phyloP scores from a whole-genome alignment of 2,888 invertebrate genomes.

The Blera fallax region DNA sequence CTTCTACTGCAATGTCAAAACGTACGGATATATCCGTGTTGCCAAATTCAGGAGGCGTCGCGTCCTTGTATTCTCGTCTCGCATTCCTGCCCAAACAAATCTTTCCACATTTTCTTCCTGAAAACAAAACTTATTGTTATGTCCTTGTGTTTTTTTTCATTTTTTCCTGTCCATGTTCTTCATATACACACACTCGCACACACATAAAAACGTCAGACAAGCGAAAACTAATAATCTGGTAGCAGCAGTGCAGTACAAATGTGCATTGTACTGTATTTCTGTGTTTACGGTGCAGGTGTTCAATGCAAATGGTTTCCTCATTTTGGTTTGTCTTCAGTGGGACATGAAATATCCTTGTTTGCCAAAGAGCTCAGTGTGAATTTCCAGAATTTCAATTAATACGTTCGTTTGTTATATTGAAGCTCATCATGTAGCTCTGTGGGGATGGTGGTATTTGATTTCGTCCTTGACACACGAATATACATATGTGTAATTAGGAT shows the following conservation, averaged over 20 bases:
- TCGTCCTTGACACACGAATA: neutral
- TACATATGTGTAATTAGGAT: conserved; percentile 1
- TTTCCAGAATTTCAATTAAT: conserved; percentile 24
- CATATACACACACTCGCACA: too few species aligned
- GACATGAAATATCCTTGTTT: conserved; percentile 18
- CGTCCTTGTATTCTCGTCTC: neutral
- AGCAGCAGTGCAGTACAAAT: conserved; percentile 17
- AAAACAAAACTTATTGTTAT: conserved; percentile 30
- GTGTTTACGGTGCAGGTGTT: conserved; percentile 39
- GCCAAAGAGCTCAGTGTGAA: neutral
- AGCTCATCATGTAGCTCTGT: too few species aligned
- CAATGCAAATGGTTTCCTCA: conserved; percentile 32
- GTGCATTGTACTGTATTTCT: neutral
- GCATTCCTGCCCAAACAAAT: conserved; percentile 4
- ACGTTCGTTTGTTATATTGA: neutral
- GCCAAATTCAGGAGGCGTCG: neutral
- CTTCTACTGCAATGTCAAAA: neutral
- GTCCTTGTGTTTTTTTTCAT: too few species aligned
- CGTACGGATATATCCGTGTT: too few species aligned
- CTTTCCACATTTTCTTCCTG: conserved; percentile 17
- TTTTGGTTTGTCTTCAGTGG: neutral
- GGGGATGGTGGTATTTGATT: neutral
- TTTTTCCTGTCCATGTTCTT: conserved; percentile 1
- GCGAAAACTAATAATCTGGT: conserved; percentile 38
- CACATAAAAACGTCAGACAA: conserved; percentile 23